Evolutionary conservation across 2,888 invertebrate species (phyloP).

Genomic region (Pristionchus exspectatus): DNA sequence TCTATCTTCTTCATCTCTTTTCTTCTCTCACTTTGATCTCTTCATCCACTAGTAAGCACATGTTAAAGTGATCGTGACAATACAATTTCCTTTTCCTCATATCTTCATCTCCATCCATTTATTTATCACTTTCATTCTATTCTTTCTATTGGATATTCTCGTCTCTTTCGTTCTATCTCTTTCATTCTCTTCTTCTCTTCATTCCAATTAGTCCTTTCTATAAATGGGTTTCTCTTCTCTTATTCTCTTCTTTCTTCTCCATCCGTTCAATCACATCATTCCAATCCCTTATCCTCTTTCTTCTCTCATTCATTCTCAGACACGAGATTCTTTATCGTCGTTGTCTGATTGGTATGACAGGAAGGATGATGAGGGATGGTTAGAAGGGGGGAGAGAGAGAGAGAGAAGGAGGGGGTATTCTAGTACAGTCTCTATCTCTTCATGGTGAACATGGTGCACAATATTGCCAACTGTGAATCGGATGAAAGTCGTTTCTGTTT

Average conservation of each 20-base stretch:
- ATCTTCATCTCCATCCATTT: neutral
- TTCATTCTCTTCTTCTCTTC: neutral
- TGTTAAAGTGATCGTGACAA: neutral
- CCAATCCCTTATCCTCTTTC: slow-evolving; percentile 19
- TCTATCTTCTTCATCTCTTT: neutral
- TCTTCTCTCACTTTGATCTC: neutral
- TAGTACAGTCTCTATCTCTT: neutral
- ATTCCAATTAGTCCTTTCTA: slow-evolving; percentile 5
- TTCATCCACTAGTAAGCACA: neutral
- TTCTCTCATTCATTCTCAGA: neutral
- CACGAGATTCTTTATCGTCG: neutral
- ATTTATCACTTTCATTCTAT: neutral
- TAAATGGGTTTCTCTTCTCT: neutral
- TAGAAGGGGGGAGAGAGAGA: too few relatives aligned
- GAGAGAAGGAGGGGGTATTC: neutral
- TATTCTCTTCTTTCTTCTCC: neutral
- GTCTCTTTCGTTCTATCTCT: neutral
- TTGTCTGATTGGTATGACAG: neutral
- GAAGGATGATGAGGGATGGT: neutral
- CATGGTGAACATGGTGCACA: neutral
- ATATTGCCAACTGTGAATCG: neutral
- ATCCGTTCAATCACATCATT: neutral
- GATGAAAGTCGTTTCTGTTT: neutral
- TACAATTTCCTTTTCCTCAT: neutral
- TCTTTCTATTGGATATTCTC: neutral